Evolutionary conservation across 2,113 vertebrate species (phyloP), one percentile per base, ranked within the genome.

Genomic region (Hylia prasina): DNA sequence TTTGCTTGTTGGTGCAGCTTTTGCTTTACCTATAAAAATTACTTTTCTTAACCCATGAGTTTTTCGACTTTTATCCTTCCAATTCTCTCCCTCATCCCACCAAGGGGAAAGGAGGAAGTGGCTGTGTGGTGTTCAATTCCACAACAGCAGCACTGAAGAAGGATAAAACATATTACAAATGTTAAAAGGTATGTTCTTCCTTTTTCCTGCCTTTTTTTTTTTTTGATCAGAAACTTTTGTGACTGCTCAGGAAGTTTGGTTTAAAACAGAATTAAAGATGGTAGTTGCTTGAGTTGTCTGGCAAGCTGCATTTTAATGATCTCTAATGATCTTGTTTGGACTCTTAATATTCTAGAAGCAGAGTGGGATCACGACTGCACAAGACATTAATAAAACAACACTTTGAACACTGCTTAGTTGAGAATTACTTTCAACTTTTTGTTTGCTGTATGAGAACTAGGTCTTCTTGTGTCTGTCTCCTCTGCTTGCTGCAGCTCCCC

Each of bases 41-140:
- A 61, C 9, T 75, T 68, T 53, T 47, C 9, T 82, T 35, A 76
- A 68, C 9, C 9, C 31, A 25, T 3, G 18, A 65, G 9, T 51
- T 85, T 85, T 85, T 18, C 51, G 22, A 40, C 6, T 91, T 84
- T 31, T 51, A 35, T 8, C 13, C 30, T 68, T 50, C 24, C 0
- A 10, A 6, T 28, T 85, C 17, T 66, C 42, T 61, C 9, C 18
- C 24, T 6, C 47, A 45, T 50, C 21, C 17, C 60, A 57, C 8
- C 0, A 18, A 10, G 7, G 2, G 2, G 2, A 16, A 77, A 19
- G 19, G 20, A 82, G 5, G 1, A 1, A 76, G 42, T 2, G 2
- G 15, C 24, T 64, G 6, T 12, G 9, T 30, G 54, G 14, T 10
- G 6, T 44, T 73, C 21, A 58, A 3, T 57, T 16, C 18, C 20